Evolutionary conservation across 2,888 invertebrate species (phyloP).

Genomic region (Meteorus cinctellus): DNA sequence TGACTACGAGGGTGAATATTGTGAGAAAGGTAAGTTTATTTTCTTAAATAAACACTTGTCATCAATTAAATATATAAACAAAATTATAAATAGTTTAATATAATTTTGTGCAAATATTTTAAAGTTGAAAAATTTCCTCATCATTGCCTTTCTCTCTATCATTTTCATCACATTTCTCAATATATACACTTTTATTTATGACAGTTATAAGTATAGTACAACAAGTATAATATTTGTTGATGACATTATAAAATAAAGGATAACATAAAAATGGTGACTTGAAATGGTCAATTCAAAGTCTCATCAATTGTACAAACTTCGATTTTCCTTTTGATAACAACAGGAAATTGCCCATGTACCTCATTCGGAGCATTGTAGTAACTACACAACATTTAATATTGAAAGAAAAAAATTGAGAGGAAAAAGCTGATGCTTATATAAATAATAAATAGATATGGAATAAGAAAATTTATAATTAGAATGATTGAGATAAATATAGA

Average conservation of each 20-base stretch:
- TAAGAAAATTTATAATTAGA: background rate
- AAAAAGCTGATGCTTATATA: background rate
- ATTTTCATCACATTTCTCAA: too few species aligned
- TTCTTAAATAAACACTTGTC: background rate
- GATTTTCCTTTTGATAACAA: background rate
- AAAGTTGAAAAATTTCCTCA: slow-evolving; percentile 7
- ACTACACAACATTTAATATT: background rate
- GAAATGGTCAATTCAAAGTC: background rate
- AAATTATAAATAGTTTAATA: background rate
- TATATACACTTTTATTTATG: too few species aligned
- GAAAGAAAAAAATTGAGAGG: background rate
- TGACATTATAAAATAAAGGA: too few species aligned
- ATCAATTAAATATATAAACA: background rate
- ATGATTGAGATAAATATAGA: background rate
- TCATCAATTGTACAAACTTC: background rate
- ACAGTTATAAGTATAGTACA: too few species aligned
- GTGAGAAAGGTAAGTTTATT: slow-evolving; percentile 88
- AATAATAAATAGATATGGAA: background rate
- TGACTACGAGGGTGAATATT: slow-evolving; percentile 94
- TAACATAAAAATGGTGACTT: background rate
- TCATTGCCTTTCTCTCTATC: slow-evolving; percentile 41
- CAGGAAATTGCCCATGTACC: background rate
- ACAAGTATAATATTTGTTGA: too few species aligned
- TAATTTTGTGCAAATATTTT: too few species aligned
- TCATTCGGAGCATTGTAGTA: background rate